These are phyloP conservation scores for Ailurus styani DNA, from an alignment of 2,113 vertebrate genomes.

Conservation along the genomic window DNA sequence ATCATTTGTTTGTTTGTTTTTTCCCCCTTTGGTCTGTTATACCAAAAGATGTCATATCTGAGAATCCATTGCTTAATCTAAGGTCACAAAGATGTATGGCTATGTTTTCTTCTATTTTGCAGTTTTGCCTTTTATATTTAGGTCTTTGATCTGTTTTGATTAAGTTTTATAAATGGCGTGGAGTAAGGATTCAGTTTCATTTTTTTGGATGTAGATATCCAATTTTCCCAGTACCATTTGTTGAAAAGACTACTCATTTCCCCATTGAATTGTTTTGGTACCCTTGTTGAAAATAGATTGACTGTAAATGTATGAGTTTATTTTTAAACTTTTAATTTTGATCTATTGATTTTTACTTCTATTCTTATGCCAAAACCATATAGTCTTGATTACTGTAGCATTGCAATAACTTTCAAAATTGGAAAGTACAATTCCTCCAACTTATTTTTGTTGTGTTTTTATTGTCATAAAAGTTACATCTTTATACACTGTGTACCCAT, in stretches of 20 bases:
- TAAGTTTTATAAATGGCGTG: neutral
- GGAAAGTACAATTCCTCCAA: neutral
- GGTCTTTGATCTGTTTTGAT: neutral
- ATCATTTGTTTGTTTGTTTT: neutral
- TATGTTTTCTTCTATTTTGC: neutral
- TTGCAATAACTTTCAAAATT: neutral
- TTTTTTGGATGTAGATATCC: neutral
- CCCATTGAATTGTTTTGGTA: neutral
- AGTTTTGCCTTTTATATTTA: neutral
- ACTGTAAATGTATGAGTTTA: neutral
- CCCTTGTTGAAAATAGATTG: neutral
- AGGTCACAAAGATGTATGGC: neutral
- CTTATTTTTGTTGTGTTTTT: neutral
- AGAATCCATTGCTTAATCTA: neutral
- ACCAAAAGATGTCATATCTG: neutral
- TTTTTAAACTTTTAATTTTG: neutral
- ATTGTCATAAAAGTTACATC: neutral
- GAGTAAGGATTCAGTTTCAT: neutral
- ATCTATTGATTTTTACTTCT: neutral
- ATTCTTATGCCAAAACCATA: neutral
- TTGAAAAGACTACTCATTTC: neutral
- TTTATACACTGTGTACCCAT: neutral
- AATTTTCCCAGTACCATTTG: neutral
- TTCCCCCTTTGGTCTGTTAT: neutral
- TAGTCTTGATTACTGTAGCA: neutral